Evolutionary conservation across 2,888 invertebrate species (phyloP), one percentile per base, ranked within the genome.

Genomic region (Drosophila conformis): DNA sequence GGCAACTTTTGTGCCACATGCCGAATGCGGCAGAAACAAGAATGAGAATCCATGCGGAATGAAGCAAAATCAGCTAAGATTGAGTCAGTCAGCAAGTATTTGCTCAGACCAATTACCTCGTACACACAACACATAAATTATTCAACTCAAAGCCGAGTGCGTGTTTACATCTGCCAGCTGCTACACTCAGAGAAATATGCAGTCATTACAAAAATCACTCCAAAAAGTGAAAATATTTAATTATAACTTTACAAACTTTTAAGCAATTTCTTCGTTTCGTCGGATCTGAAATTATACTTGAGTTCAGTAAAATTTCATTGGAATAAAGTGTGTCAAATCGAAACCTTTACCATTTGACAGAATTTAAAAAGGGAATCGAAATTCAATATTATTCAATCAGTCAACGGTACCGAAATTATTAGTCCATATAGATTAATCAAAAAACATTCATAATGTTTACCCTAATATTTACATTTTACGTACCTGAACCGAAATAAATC

Each of bases 21-120:
- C 64, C 76, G 70, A 58, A 42, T 64, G 58, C 48, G 74, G 63
- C 42, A 67, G 40, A 18, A 57, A 48, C 46, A 40, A 35, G 51
- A 42, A 48, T 46, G 40, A 60, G 51, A 35, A 36, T 27, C n/a
- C 51, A 7, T 31, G 15, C 18, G 33, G 33, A 35, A 31, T 18
- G 36, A 4, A 11, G 8, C 27, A 25, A 54, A 21, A 25, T 27
- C 68, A 59, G 29, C 27, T 46, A 48, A 42, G 21, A 21, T 18
- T 51, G 59, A 13, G 18, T 38, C 51, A 35, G 13, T 31, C 52
- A n/a, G 51, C 72, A 31, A 68, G 48, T 53, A 59, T 62, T 56
- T 63, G 10, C 31, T 60, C 59, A 69, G 5, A 58, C 58, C 63
- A 86, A 78, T 73, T 59, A 65, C 29, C 73, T 82, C 74, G 74